Conservation (phyloP, 2,113 vertebrate species). For the Antechinus stuartii region DNA sequence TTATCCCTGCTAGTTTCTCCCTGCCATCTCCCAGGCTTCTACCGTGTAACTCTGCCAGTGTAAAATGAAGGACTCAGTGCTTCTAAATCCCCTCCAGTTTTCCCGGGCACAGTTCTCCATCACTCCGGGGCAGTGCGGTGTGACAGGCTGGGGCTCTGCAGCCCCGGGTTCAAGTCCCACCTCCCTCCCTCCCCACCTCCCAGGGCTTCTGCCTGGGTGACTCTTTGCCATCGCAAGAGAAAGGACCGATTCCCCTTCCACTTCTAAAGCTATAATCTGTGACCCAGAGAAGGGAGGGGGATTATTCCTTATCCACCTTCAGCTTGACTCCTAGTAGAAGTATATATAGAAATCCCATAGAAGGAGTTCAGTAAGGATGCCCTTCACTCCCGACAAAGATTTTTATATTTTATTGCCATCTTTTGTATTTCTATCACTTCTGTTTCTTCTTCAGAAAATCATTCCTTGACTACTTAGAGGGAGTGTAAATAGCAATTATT, state of each 20-base stretch:
- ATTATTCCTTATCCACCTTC: neutral
- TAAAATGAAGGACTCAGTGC: neutral
- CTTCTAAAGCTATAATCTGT: rapidly evolving
- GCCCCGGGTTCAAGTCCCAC: neutral
- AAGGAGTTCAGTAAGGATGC: neutral
- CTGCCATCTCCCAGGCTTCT: neutral
- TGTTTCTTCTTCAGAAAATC: neutral
- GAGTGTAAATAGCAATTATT: too few species aligned
- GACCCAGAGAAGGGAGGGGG: neutral
- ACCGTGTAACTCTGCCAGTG: neutral
- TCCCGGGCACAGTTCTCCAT: too few species aligned
- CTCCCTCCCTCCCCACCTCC: neutral
- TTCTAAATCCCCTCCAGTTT: too few species aligned
- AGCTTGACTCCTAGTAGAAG: neutral
- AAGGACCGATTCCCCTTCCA: neutral
- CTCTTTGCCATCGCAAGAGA: neutral
- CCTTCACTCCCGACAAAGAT: neutral
- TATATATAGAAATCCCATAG: neutral
- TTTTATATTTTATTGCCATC: neutral
- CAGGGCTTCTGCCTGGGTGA: neutral
- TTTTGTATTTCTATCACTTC: neutral
- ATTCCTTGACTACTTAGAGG: neutral
- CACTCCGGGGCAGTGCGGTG: too few species aligned
- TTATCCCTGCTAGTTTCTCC: too few species aligned
- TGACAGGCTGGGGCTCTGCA: neutral